Base-by-base conservation (phyloP, 35 echinoderm and acorn worm species). In the Heliocidaris erythrogramma region DNA sequence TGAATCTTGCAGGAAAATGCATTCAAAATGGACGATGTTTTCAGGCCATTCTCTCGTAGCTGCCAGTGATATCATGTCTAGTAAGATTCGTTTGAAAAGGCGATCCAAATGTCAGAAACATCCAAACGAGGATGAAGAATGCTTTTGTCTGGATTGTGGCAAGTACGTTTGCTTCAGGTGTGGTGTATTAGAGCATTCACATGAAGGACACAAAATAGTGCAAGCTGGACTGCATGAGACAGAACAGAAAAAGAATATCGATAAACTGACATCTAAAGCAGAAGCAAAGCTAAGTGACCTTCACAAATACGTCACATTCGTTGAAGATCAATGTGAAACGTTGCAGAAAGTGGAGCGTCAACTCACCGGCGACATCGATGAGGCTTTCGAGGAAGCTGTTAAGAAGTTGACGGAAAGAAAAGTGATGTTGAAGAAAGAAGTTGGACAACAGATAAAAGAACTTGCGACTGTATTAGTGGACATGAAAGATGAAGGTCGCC, bases 151-250 rank as follows among this genome's bases (percentile, higher is more conserved):
- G 2, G 49, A 92, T 16, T 92, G 91, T 59, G 17, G 16, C 18
- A 42, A 59, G 91, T 92, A 50, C 49, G 27, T 92, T 48, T 92
- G 91, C 50, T 92, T 92, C n/a, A 32, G 91, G 29, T 92, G 91
- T 59, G 14, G 91, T 29, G 50, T 92, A 11, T 16, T 92, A 59
- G 91, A 92, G 21, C 91, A 92, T n/a, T 24, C n/a, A 13, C 47
- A 92, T 12, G 91, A 10, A 13, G 91, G 91, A 18, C 91, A 92
- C 30, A 49, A 59, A 16, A 48, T 92, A 10, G 13, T 92, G 47
- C 48, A 92, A 30, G 91, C 47, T 18, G 48, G 7, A n/a, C 48
- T 18, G 7, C 30, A 92, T 59, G 91, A 92, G 30, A 59, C 10
- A 5, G 49, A 92, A 14, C 49, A 92, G 17, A 92, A 92, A 49